A percentile compares a stretch with the other conserved stretches of the same genome.
Evolutionary conservation across 1,140 invertebrate species (phyloP).

Genomic region (Bombus ignitus): DNA sequence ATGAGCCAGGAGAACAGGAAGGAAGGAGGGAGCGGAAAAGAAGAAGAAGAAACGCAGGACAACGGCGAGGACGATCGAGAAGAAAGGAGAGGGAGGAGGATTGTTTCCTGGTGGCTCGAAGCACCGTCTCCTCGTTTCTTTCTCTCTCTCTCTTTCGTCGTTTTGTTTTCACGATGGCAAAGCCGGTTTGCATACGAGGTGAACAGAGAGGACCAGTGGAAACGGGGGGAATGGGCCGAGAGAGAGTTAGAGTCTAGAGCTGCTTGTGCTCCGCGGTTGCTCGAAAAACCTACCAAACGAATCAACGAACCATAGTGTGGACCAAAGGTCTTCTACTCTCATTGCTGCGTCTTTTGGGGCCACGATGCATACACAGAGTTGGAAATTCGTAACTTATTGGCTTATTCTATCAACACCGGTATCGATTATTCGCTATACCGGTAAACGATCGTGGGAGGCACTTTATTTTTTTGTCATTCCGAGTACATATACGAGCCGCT

Average conservation of each 20-base stretch:
- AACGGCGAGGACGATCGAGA: conserved; percentile 50
- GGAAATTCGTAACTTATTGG: too few relatives aligned
- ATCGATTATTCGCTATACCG: too few relatives aligned
- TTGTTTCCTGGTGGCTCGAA: conserved; percentile 71
- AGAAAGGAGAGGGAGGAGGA: conserved; percentile 59
- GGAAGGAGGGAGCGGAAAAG: conserved; percentile 18
- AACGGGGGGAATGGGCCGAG: conserved; percentile 15
- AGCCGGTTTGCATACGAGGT: conserved; percentile 69
- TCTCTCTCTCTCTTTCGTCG: conserved; percentile 49
- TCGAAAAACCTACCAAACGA: conserved; percentile 47
- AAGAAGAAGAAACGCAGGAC: conserved; percentile 57
- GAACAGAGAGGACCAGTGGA: conserved; percentile 35
- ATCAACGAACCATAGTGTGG: conserved; percentile 10
- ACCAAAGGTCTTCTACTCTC: not conserved
- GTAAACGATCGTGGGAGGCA: too few relatives aligned
- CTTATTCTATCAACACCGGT: too few relatives aligned
- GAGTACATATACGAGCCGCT: too few relatives aligned
- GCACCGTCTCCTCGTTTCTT: conserved; percentile 34
- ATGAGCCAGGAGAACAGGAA: conserved; percentile 24
- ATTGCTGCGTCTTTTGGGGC: conserved; percentile 6
- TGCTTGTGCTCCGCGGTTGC: conserved; percentile 46
- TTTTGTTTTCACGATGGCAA: conserved; percentile 64
- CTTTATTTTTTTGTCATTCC: too few relatives aligned
- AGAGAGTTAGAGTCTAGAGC: conserved; percentile 35
- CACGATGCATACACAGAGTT: not conserved